phyloP scores from a whole-genome alignment of 37 sponge, comb jelly and placozoan genomes.

The Petrosia ficiformis region DNA sequence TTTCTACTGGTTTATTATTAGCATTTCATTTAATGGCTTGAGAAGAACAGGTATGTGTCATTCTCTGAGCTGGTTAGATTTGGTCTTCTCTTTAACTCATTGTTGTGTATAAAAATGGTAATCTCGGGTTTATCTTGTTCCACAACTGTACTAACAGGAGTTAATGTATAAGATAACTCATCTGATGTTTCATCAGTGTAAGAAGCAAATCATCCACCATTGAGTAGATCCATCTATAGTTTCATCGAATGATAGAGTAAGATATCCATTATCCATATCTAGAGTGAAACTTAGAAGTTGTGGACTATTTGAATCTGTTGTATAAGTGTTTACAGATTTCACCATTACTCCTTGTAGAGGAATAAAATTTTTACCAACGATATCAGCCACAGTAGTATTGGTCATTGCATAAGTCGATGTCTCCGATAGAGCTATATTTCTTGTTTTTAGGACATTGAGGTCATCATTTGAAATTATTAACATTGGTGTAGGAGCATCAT shows the following conservation, averaged over 20 bases:
- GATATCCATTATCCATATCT: conserved; percentile 56
- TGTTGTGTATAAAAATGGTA: conserved; percentile 33
- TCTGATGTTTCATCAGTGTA: conserved; percentile 9
- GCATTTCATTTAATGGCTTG: too few species aligned
- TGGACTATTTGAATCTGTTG: conserved; percentile 66
- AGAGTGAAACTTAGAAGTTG: conserved; percentile 44
- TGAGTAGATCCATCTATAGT: conserved; percentile 53
- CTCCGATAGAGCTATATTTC: conserved; percentile 46
- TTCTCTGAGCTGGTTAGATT: conserved; percentile 38
- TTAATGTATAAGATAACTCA: conserved; percentile 32
- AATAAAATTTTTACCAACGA: conserved; percentile 31
- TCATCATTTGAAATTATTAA: conserved; percentile 57
- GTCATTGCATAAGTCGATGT: conserved; percentile 46
- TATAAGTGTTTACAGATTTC: conserved; percentile 33
- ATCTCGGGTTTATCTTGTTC: conserved; percentile 22
- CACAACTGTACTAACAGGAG: conserved; percentile 10
- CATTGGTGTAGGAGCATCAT: conserved; percentile 39
- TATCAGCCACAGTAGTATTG: conserved; percentile 51
- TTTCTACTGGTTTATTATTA: too few species aligned
- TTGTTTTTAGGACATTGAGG: conserved; percentile 76
- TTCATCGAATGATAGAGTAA: conserved; percentile 79
- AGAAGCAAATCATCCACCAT: too few species aligned
- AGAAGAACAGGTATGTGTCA: conserved; percentile 58
- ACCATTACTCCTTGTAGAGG: conserved; percentile 44
- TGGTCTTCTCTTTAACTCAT: conserved; percentile 63